Percentiles rank a stretch among this genome's conserved stretches.
Evolutionary conservation across 2,113 vertebrate genomes (phyloP).

Genomic region (Erythrocercus mccallii): DNA sequence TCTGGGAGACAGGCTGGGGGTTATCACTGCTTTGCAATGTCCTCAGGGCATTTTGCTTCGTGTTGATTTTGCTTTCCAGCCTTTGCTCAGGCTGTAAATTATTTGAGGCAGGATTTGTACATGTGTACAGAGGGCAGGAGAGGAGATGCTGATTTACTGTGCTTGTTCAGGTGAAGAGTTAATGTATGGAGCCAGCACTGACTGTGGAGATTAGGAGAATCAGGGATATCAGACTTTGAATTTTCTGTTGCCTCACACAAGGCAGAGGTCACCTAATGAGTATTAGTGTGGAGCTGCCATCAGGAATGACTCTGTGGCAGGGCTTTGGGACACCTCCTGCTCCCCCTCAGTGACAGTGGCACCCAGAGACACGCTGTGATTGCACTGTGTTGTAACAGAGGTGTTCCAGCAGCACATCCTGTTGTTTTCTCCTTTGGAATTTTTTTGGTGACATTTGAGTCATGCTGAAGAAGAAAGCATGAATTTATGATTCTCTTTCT

Average conservation of each 20-base stretch:
- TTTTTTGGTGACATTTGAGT: neutral
- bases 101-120: neutral
- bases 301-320: neutral
- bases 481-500: neutral
- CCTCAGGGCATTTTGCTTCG: neutral
- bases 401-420: neutral
- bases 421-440: neutral
- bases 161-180: neutral
- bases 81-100: neutral
- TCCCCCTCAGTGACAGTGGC: neutral
- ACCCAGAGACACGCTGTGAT: neutral
- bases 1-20: neutral
- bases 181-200: neutral
- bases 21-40: neutral
- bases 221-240: neutral
- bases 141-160: neutral
- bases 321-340: neutral
- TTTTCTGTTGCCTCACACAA: neutral
- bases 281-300: neutral
- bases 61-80: neutral
- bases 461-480: neutral
- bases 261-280: neutral
- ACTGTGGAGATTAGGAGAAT: neutral
- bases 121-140: neutral
- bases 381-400: fast-evolving